phyloP scores from a whole-genome alignment of 2,888 invertebrate species.

The Heliconius sara region DNA sequence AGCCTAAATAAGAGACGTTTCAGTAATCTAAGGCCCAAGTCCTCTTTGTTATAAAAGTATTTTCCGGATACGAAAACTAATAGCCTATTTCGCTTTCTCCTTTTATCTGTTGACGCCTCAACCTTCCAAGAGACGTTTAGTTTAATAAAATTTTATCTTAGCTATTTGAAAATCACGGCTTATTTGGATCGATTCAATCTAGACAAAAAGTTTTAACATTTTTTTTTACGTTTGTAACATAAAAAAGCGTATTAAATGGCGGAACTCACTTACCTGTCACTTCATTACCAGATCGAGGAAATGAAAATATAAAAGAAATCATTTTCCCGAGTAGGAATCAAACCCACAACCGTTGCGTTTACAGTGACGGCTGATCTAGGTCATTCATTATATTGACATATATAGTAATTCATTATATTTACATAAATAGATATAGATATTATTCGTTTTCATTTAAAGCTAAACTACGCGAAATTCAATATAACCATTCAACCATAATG shows the following conservation, averaged over 20 bases:
- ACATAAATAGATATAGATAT: neutral
- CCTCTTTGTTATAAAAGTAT: constrained; percentile 17
- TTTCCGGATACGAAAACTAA: constrained; percentile 14
- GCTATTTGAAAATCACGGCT: constrained; percentile 37
- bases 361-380: no score
- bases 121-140: constrained; percentile 38
- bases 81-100: constrained; percentile 30
- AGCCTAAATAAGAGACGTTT: neutral
- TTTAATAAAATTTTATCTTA: constrained; percentile 44
- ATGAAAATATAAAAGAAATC: no score
- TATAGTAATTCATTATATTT: no score
- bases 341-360: neutral
- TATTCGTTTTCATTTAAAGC: neutral
- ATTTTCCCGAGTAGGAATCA: no score
- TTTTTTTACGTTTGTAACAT: no score
- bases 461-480: neutral
- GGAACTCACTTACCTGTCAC: no score
- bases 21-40: neutral
- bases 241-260: no score
- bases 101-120: constrained; percentile 42
- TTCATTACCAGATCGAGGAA: no score
- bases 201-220: no score
- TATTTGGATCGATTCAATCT: constrained; percentile 22
- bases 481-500: neutral
- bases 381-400: no score